Evolutionary conservation across 2,113 vertebrate genomes (phyloP).

Genomic region (Panthera leo): DNA sequence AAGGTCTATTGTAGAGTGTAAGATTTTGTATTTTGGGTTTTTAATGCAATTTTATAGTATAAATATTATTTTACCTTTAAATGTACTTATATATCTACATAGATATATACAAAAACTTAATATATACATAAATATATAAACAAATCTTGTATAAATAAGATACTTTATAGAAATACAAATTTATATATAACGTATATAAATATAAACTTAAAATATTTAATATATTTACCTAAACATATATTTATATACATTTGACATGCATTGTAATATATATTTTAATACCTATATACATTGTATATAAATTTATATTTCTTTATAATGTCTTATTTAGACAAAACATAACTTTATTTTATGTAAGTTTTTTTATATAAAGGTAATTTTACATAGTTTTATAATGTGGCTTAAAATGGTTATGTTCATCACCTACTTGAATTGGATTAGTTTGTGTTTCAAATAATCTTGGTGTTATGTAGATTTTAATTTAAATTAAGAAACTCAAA

Average conservation of each 20-base stretch:
- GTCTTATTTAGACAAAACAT: not conserved
- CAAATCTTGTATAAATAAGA: not conserved
- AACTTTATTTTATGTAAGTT: not conserved
- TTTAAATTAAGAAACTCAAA: conserved; percentile 2
- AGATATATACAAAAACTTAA: not conserved
- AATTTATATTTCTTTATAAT: not conserved
- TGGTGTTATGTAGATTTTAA: not conserved
- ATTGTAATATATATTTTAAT: not conserved
- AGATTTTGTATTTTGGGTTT: not conserved
- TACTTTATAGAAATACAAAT: not conserved
- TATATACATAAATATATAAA: not conserved
- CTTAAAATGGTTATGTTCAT: not conserved
- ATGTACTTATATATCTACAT: not conserved
- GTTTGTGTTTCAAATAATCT: not conserved
- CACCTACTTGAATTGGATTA: not conserved
- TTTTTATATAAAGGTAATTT: not conserved
- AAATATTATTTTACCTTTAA: not conserved
- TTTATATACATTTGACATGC: not conserved
- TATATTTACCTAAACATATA: not conserved
- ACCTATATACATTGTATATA: not conserved
- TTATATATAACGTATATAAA: not conserved
- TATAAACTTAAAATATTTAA: not conserved
- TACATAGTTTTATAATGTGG: not conserved
- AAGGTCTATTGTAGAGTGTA: not conserved
- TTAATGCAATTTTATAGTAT: not conserved